Conservation (phyloP, 2,888 invertebrate species). For the Sclerodermus sp. region DNA sequence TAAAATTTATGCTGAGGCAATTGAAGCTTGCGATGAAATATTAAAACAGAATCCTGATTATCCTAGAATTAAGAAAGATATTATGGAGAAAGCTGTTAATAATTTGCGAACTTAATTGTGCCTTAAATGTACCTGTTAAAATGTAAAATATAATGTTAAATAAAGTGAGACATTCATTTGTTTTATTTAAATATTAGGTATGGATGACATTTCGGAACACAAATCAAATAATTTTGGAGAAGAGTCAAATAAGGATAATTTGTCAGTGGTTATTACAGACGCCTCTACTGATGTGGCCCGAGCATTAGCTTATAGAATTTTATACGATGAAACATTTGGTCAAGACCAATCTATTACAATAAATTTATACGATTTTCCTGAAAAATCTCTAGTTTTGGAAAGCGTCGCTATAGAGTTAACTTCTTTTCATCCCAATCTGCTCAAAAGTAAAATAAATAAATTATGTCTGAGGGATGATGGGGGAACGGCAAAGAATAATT, state of each 20-base stretch:
- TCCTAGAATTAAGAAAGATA: conserved; percentile 88
- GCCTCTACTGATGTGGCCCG: conserved; percentile 19
- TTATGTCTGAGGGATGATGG: too few species aligned
- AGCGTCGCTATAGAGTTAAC: conserved; percentile 26
- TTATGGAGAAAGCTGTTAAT: conserved; percentile 84
- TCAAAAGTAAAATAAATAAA: conserved; percentile 18
- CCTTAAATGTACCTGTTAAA: too few species aligned
- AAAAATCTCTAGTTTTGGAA: conserved; percentile 19
- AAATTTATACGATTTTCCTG: conserved; percentile 17
- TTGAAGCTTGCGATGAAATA: conserved; percentile 86
- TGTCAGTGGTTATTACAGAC: conserved; percentile 27
- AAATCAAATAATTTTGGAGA: too few species aligned
- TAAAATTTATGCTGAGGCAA: conserved; percentile 86
- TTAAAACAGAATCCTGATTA: conserved; percentile 82
- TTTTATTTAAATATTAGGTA: too few species aligned
- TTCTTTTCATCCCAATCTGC: conserved; percentile 14
- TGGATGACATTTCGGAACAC: too few species aligned
- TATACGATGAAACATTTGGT: conserved; percentile 25
- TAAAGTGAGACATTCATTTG: too few species aligned
- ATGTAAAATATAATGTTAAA: too few species aligned
- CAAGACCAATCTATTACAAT: conserved; percentile 17
- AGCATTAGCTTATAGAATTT: conserved; percentile 20
- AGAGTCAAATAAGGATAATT: background rate
- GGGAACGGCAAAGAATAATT: too few species aligned
- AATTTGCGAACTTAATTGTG: conserved; percentile 68